Base-by-base conservation (phyloP, 1,140 invertebrate species). In the Akabosia matsudoensis region DNA sequence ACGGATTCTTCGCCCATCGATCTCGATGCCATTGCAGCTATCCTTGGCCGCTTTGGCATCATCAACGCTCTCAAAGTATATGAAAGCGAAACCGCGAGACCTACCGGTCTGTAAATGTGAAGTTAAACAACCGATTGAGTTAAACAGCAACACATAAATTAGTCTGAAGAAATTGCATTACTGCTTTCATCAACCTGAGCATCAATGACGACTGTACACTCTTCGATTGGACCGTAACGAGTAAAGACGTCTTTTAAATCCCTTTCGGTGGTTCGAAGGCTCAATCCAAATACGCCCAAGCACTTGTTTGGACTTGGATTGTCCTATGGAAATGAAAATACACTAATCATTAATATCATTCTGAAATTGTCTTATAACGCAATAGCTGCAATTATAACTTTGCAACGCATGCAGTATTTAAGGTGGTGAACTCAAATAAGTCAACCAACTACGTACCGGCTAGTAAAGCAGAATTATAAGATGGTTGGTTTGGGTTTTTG, bases 61-160 rank as follows among this genome's bases (percentile, higher is more conserved):
- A 70, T 95, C 93, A 13, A 91, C 85, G 64, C 89, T 91, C 84
- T 93, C 91, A 86, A 93, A 99, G 86, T 99, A 98, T 31, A 99
- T 93, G 87, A 99, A 99, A 79, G 94, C 94, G 87, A 99, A 99
- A 33, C 97, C 97, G 82, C 97, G 87, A 0, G 97, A 98, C 79
- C 95, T 88, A 18, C 92, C 92, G 82, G 93, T 96, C 92, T 96
- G 78, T 33, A 81, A 77, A 72, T 26, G 18, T 7, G 7, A 10
- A 18, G 37, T 76, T 56, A 79, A 33, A 70, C 80, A 77, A 75
- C 81, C 81, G n/a, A n/a, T n/a, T n/a, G n/a, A n/a, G n/a, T 70
- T 70, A n/a, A 73, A 73, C 16, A 18, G 31, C 13, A n/a, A n/a
- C n/a, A 74, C 18, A 14, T 10, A 22, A 73, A 74, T 14, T 10